Evolutionary conservation across 2,888 invertebrate species (phyloP), one percentile per base, ranked within the genome.

Genomic region (Lutraria lutraria): DNA sequence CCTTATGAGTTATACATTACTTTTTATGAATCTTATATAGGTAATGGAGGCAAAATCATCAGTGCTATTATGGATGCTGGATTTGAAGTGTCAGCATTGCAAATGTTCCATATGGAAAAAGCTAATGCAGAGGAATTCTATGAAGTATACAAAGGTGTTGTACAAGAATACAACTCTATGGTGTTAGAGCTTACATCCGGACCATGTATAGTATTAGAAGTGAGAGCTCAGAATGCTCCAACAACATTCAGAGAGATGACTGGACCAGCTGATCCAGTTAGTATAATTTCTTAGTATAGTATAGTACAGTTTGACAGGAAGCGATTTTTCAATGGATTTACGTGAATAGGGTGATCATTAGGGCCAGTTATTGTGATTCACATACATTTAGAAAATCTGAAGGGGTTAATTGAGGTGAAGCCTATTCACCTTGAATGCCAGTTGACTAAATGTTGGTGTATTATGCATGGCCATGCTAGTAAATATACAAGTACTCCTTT

Each of bases 231-330:
- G 83, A 94, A 95, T 86, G 96, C 96, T 10, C 95, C 97, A 97
- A 89, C 92, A 31, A 94, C 94, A 94, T 99, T 99, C 96, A 97
- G 99, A 92, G 98, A 98, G 95, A 97, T 98, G 92, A 98, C 98
- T 91, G 99, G 99, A 0, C 99, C 99, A 1, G 97, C 97, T 93
- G 99, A 99, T 97, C 98, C 99, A n/a, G 98, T 98, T 97, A 97
- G 97, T 95, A 60, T n/a, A n/a, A n/a, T n/a, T n/a, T n/a, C n/a
- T 98, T 97, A 97, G 97, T 95, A 60, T 15, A 56, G 10, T 25
- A 25, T 68, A 12, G 12, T 68, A 25, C 53, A 6, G 81, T 79
- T 43, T 34, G 16, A 12, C 31, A 4, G 10, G 19, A 52, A 34
- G 12, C 6, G 80, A 21, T 29, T 80, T 16, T 10, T 29, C 21